phyloP scores from a whole-genome alignment of 2,797 vertebrate genomes.

The Eutrigla gurnardus region DNA sequence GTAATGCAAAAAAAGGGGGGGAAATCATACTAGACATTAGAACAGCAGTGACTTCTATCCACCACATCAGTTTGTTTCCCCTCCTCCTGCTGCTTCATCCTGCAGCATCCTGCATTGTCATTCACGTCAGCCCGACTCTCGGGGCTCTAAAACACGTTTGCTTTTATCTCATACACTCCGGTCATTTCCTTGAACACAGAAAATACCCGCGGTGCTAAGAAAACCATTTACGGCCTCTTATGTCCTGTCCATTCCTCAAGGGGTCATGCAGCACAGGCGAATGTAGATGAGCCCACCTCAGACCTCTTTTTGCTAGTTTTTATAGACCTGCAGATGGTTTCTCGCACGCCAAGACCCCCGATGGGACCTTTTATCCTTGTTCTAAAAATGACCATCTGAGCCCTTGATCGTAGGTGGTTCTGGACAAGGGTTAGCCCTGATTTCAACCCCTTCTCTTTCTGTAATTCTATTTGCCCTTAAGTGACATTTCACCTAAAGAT shows the following conservation, averaged over 20 bases:
- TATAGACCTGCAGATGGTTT: slow-evolving; percentile 55
- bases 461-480: slow-evolving; percentile 11
- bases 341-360: slow-evolving; percentile 25
- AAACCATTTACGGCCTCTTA: slow-evolving; percentile 75
- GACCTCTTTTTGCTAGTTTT: slow-evolving; percentile 35
- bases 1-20: slow-evolving; percentile 9
- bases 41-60: slow-evolving; percentile 10
- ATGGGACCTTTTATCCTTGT: slow-evolving; percentile 51
- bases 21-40: neutral
- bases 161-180: slow-evolving; percentile 76
- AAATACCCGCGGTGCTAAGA: slow-evolving; percentile 74
- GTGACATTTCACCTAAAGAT: slow-evolving; percentile 37
- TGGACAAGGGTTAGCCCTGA: slow-evolving; percentile 23
- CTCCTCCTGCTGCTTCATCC: slow-evolving; percentile 15
- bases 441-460: slow-evolving; percentile 34
- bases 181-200: slow-evolving; percentile 73
- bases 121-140: slow-evolving; percentile 55
- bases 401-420: slow-evolving; percentile 42
- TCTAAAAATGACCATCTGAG: slow-evolving; percentile 55
- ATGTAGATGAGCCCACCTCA: slow-evolving; percentile 69
- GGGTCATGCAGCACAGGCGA: slow-evolving; percentile 68
- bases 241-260: slow-evolving; percentile 64
- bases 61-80: slow-evolving; percentile 15
- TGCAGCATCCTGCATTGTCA: slow-evolving; percentile 51
- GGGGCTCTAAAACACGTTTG: slow-evolving; percentile 65